Base-by-base conservation (phyloP, 1,140 invertebrate species). In the Coptotermes formosanus region DNA sequence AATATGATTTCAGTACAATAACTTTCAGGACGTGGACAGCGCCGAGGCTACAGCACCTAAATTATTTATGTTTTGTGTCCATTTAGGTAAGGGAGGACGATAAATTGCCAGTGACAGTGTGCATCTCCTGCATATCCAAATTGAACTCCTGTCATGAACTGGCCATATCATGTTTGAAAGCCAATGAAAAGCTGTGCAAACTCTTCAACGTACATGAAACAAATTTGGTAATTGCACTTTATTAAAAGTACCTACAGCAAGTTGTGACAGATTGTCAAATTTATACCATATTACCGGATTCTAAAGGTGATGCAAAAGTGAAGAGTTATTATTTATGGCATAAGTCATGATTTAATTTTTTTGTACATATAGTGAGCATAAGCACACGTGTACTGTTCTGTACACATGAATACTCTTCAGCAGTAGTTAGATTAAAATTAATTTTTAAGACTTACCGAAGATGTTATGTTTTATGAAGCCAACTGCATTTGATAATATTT, bases 81-180 rank as follows among this genome's bases (percentile, higher is more conserved):
- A 55, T 55, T 55, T 88, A 94, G 93, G 91, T 95, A 75, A 88
- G 90, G 4, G 89, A 92, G 89, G 88, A 88, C 32, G 94, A 95
- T 88, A 89, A 88, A 23, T 89, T 95, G 86, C 94, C 94, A 2
- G 88, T 92, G 14, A 92, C 93, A 87, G 89, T 95, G 75, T 95
- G 95, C 90, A 93, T 92, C 88, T 92, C 93, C 85, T 95, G 95
- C 89, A 92, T 92, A 0, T 92, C 92, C 82, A 93, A 93, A 0
- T 88, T 95, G 38, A 88, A 95, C 52, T 92, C 93, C 0, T 95
- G 93, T 93, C 92, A 94, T 89, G 92, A 94, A 86, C 90, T 95
- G 64, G 90, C 92, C 30, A 89, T 92, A 86, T 91, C 91, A 86
- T 94, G 93, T 89, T 81, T 92, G 32, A 92, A 92, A 86, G 93